A percentile compares a stretch with the other conserved stretches of the same genome.
phyloP scores from a whole-genome alignment of 2,888 invertebrate species.

The Tipula unca region DNA sequence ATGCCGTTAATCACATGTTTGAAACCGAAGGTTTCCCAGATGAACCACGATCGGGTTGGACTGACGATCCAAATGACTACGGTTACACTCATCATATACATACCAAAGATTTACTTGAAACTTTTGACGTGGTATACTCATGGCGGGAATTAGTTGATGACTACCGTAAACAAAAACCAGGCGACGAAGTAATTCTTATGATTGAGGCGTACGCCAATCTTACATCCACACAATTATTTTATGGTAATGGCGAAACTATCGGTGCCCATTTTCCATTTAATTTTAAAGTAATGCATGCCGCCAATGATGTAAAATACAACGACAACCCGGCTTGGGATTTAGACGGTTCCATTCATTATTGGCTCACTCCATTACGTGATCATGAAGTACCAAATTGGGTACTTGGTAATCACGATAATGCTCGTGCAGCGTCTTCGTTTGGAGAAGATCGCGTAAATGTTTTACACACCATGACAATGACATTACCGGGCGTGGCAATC shows the following conservation, averaged over 20 bases:
- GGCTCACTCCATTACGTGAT: constrained; percentile 52
- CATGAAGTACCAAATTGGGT: constrained; percentile 58
- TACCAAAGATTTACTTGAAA: constrained; percentile 50
- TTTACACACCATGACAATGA: constrained; percentile 72
- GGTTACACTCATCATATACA: constrained; percentile 53
- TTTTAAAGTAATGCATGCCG: constrained; percentile 54
- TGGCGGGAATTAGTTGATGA: constrained; percentile 44
- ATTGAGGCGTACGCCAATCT: constrained; percentile 63
- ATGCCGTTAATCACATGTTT: constrained; percentile 59
- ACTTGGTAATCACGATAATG: constrained; percentile 72
- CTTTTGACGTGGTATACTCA: constrained; percentile 55
- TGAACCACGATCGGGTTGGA: constrained; percentile 49
- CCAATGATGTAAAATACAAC: constrained; percentile 26
- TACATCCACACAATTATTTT: constrained; percentile 55
- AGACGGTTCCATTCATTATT: constrained; percentile 51
- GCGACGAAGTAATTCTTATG: constrained; percentile 48
- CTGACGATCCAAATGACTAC: constrained; percentile 46
- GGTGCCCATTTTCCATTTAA: constrained; percentile 70
- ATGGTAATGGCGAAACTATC: constrained; percentile 40
- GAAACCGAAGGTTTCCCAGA: constrained; percentile 48
- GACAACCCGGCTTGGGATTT: constrained; percentile 53
- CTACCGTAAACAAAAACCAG: constrained; percentile 37
- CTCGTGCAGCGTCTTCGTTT: constrained; percentile 58
- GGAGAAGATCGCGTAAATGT: constrained; percentile 62
- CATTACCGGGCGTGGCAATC: constrained; percentile 76